A percentile compares a stretch with the other conserved stretches of the same genome.
Evolutionary conservation across 2,797 vertebrate genomes (phyloP).

Genomic region (Dallia pectoralis): DNA sequence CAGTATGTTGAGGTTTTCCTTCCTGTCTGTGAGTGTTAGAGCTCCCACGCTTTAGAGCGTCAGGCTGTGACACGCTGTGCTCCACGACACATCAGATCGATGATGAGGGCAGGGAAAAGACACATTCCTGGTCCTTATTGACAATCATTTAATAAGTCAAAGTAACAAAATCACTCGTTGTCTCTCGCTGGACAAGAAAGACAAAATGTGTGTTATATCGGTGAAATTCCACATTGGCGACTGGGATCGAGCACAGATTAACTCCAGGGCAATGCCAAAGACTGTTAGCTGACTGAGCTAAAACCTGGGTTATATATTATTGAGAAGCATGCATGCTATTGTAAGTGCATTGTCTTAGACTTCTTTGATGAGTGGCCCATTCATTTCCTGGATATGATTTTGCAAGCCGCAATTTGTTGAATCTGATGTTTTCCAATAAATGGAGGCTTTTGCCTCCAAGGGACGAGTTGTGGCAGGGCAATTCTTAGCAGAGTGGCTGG

Average conservation of each 20-base stretch:
- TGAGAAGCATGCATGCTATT: not conserved
- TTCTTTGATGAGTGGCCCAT: conserved; percentile 3
- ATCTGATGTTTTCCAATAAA: not conserved
- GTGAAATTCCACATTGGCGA: not conserved
- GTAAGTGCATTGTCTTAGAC: not conserved
- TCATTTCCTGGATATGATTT: not conserved
- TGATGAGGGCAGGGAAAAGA: not conserved
- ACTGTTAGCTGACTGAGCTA: not conserved
- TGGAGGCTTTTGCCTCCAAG: conserved; percentile 8
- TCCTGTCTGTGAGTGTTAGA: conserved; percentile 19
- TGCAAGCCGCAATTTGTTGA: not conserved
- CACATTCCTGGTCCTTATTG: conserved; percentile 3
- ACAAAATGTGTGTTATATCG: not conserved
- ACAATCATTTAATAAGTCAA: not conserved
- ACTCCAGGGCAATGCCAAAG: not conserved
- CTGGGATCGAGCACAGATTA: no score
- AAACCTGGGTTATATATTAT: not conserved
- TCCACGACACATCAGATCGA: not conserved
- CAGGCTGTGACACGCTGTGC: not conserved
- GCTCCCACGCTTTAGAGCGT: conserved; percentile 14
- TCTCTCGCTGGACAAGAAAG: not conserved
- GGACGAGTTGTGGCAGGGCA: conserved; percentile 27
- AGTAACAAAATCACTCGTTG: not conserved
- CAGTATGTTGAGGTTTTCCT: conserved; percentile 13
- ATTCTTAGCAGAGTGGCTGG: conserved; percentile 34